Conservation (phyloP, 2,888 invertebrate species). For the Apantesis nais region DNA sequence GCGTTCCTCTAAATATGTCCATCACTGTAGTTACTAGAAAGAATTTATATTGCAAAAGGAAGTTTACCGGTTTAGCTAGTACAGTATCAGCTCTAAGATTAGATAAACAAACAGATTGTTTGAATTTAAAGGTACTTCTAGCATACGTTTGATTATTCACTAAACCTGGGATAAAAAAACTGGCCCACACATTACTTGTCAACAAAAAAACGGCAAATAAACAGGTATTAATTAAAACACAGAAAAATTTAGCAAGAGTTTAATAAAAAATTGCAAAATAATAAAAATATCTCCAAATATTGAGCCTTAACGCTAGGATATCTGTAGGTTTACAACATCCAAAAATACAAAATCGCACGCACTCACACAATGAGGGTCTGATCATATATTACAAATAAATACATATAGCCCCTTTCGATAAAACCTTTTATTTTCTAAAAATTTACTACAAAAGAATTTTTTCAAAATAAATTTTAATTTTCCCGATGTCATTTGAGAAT, state of each 20-base stretch:
- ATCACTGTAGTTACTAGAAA: too few species aligned
- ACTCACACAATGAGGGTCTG: constrained; percentile 62
- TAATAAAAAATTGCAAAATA: constrained; percentile 86
- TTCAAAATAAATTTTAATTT: constrained; percentile 18
- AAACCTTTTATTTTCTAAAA: constrained; percentile 19
- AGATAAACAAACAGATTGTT: too few species aligned
- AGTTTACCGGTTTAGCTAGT: too few species aligned
- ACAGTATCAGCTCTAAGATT: too few species aligned
- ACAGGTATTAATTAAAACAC: constrained; percentile 54
- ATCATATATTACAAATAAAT: constrained; percentile 37
- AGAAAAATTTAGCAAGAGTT: constrained; percentile 81
- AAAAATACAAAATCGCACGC: constrained; percentile 78
- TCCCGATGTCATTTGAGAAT: constrained; percentile 8
- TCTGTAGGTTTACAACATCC: constrained; percentile 75
- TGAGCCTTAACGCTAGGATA: constrained; percentile 81
- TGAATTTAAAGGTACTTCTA: too few species aligned
- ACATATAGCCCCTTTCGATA: constrained; percentile 36
- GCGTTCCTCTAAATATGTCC: too few species aligned
- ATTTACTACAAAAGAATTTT: neutral
- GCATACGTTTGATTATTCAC: too few species aligned
- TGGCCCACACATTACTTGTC: neutral
- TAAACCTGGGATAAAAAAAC: too few species aligned
- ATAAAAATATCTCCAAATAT: constrained; percentile 85
- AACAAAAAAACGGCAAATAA: neutral
- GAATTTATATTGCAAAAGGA: too few species aligned